Evolutionary conservation across 2,888 invertebrate species (phyloP), one percentile per base, ranked within the genome.

Genomic region (Colletes collaris): DNA sequence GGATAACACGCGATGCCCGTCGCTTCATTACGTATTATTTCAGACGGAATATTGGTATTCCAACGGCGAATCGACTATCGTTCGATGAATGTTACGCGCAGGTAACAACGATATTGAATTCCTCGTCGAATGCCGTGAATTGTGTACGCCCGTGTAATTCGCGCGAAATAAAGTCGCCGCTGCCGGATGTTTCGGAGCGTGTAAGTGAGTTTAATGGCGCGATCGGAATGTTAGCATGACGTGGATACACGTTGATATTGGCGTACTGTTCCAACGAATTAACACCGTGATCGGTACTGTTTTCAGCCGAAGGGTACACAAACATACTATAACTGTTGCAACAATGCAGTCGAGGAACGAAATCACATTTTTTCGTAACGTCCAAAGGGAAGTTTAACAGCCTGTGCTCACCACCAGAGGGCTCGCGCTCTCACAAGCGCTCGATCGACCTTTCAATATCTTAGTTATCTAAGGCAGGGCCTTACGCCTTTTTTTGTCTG

Each of bases 21-120:
- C 27, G 27, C 6, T 37, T 63, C 55, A 35, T 59, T 53, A 59
- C 1, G 19, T 35, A 63, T 64, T 16, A 71, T 53, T 63, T n/a
- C 60, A 16, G 10, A 4, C 50, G 37, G 56, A 37, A 63, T 58
- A 58, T 58, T 63, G 11, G 16, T 8, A 1, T 70, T 13, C 7
- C 35, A 16, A n/a, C 11, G 16, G 16, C 27, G 5, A 13, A 8
- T 58, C 50, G 50, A 63, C 63, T 58, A 58, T 75, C 44, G 3
- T 19, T 58, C 63, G 56, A 63, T 19, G 44, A 60, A 73, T 59
- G 16, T 53, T 60, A 16, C 44, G 44, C 52, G 10, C 44, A 8
- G 16, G 46, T 16, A 46, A 53, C 37, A 56, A 35, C 27, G 27
- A 63, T 65, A 53, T 60, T 55, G 53, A 37, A 65, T 76, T 37